Evolutionary conservation across 2,888 invertebrate species (phyloP).

Genomic region (Reticulitermes lucifugus): DNA sequence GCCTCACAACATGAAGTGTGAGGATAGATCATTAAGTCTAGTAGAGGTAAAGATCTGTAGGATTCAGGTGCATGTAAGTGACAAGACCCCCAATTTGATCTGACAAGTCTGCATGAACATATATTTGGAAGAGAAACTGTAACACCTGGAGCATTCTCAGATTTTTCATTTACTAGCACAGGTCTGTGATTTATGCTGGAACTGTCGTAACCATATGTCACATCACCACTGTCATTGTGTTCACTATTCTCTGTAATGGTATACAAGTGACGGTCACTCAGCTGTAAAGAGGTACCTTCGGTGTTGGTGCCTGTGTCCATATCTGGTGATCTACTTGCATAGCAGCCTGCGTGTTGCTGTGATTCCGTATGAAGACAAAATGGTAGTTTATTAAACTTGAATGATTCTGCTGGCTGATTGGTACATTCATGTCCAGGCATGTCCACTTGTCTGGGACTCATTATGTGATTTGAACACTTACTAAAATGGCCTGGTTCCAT

Average conservation of each 20-base stretch:
- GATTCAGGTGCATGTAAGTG: not conserved
- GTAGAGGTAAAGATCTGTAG: not conserved
- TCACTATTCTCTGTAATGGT: slow-evolving; percentile 36
- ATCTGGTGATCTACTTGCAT: too few species aligned
- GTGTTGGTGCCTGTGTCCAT: not conserved
- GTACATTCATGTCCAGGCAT: not conserved
- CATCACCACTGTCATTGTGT: slow-evolving; percentile 30
- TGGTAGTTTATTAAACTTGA: not conserved
- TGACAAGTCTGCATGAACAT: not conserved
- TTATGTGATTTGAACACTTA: not conserved
- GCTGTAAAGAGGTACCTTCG: not conserved
- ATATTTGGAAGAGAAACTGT: not conserved
- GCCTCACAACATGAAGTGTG: not conserved
- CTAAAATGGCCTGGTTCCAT: not conserved
- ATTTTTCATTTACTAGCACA: not conserved
- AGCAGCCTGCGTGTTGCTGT: not conserved
- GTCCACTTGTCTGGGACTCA: not conserved
- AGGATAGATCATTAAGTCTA: not conserved
- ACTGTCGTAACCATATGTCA: not conserved
- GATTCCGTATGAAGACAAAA: too few species aligned
- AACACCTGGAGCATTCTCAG: not conserved
- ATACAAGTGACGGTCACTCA: not conserved
- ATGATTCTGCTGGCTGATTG: not conserved
- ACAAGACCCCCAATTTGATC: not conserved
- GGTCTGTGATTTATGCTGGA: not conserved